Conservation (phyloP, 2,797 vertebrate species). For the Schizopygopsis malacanthus region DNA sequence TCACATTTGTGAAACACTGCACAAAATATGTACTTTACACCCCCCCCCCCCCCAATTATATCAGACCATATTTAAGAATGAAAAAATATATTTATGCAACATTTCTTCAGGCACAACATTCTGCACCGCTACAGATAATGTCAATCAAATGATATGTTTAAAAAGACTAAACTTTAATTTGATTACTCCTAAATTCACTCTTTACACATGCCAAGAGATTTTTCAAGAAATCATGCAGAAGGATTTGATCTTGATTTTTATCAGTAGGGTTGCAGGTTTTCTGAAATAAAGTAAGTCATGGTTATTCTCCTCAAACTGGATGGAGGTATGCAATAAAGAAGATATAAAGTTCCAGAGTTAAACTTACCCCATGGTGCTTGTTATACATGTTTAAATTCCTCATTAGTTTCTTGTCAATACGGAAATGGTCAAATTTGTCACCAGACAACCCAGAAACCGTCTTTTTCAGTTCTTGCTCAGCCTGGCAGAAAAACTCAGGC, state of each 20-base stretch:
- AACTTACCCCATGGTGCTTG: constrained; percentile 16
- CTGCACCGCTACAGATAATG: not conserved
- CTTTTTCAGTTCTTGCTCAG: not conserved
- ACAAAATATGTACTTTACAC: not conserved
- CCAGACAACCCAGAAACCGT: not conserved
- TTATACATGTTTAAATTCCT: not conserved
- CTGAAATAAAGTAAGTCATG: constrained; percentile 17
- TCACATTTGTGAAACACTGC: not conserved
- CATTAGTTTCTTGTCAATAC: not conserved
- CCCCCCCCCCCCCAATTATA: too few relatives aligned
- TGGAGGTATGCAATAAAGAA: not conserved
- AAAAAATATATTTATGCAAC: not conserved
- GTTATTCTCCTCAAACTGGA: not conserved
- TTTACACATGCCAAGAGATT: accelerated
- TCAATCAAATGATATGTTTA: not conserved
- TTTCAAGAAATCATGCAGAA: not conserved
- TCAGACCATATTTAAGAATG: not conserved
- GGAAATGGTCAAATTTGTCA: accelerated
- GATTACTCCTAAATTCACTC: accelerated
- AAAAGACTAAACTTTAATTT: too few relatives aligned
- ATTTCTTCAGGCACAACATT: not conserved
- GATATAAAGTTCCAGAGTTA: not conserved
- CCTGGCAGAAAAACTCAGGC: constrained; percentile 66
- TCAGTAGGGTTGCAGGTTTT: not conserved
- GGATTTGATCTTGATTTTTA: not conserved